phyloP scores from a whole-genome alignment of 64 coral and sea anemone genomes.

The Dendrophyllia cribrosa region DNA sequence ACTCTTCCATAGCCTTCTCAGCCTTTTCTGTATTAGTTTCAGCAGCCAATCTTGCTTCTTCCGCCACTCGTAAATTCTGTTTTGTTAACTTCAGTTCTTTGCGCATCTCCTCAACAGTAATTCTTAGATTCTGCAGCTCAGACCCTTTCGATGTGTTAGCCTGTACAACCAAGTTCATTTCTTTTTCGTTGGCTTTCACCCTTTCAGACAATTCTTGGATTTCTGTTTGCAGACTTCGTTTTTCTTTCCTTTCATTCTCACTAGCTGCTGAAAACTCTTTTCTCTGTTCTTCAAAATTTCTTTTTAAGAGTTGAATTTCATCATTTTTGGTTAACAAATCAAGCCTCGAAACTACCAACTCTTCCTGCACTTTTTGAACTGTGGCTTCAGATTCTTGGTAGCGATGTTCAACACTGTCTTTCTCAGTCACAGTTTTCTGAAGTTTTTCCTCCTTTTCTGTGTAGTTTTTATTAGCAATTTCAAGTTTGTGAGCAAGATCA shows the following conservation, averaged over 20 bases:
- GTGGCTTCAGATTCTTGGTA: constrained; percentile 53
- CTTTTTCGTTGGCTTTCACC: constrained; percentile 36
- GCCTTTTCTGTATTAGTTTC: constrained; percentile 61
- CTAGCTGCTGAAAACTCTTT: constrained; percentile 39
- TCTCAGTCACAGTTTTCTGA: constrained; percentile 50
- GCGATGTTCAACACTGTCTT: constrained; percentile 51
- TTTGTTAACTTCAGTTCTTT: constrained; percentile 57
- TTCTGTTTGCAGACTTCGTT: constrained; percentile 52
- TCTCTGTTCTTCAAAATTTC: constrained; percentile 63
- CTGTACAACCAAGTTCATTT: constrained; percentile 40
- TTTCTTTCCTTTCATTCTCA: constrained; percentile 69
- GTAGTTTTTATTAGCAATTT: constrained; percentile 46
- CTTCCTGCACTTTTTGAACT: constrained; percentile 50
- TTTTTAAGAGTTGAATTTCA: constrained; percentile 66
- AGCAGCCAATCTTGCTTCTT: constrained; percentile 23
- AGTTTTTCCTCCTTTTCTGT: constrained; percentile 47
- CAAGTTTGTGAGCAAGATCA: constrained; percentile 64
- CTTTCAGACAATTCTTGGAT: constrained; percentile 50
- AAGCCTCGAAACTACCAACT: constrained; percentile 41
- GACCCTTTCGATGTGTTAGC: constrained; percentile 59
- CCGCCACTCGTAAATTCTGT: constrained; percentile 51
- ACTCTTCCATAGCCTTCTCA: constrained; percentile 48
- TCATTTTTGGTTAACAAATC: constrained; percentile 59
- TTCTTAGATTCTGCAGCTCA: constrained; percentile 47
- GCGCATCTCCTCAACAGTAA: constrained; percentile 61